phyloP scores from a whole-genome alignment of 2,113 vertebrate genomes.

The Pipa parva region DNA sequence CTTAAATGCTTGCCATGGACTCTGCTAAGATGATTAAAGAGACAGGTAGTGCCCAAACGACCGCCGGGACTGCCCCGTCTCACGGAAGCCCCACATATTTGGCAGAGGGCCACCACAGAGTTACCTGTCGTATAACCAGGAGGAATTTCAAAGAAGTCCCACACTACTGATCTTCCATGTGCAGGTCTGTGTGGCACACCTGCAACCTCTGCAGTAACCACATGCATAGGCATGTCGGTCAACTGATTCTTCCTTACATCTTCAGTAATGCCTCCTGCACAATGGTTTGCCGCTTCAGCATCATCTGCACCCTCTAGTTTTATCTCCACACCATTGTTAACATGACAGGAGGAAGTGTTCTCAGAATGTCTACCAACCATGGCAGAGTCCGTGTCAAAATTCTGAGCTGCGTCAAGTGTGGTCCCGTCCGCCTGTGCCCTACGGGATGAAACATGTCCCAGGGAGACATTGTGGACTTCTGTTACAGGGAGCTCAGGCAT shows the following conservation, averaged over 20 bases:
- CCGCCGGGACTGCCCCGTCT: neutral
- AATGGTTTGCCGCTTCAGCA: too few relatives aligned
- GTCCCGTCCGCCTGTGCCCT: too few relatives aligned
- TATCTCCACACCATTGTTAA: neutral
- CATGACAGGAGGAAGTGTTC: neutral
- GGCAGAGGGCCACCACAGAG: slow-evolving; percentile 4
- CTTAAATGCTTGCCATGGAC: neutral
- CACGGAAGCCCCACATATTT: neutral
- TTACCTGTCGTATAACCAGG: neutral
- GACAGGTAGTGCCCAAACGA: slow-evolving; percentile 19
- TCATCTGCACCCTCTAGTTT: neutral
- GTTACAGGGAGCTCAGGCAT: too few relatives aligned
- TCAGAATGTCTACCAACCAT: neutral
- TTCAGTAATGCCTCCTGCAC: neutral
- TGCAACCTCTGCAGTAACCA: neutral
- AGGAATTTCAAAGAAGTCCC: slow-evolving; percentile 15
- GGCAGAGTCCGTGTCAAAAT: neutral
- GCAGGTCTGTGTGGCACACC: neutral
- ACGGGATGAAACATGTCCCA: too few relatives aligned
- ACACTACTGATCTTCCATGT: neutral
- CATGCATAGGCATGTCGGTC: neutral
- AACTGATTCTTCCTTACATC: neutral
- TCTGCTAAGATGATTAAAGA: slow-evolving; percentile 12
- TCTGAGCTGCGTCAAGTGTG: too few relatives aligned
- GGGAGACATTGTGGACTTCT: too few relatives aligned